Evolutionary conservation across 2,113 vertebrate genomes (phyloP), one percentile per base, ranked within the genome.

Genomic region (Kryptolebias marmoratus): DNA sequence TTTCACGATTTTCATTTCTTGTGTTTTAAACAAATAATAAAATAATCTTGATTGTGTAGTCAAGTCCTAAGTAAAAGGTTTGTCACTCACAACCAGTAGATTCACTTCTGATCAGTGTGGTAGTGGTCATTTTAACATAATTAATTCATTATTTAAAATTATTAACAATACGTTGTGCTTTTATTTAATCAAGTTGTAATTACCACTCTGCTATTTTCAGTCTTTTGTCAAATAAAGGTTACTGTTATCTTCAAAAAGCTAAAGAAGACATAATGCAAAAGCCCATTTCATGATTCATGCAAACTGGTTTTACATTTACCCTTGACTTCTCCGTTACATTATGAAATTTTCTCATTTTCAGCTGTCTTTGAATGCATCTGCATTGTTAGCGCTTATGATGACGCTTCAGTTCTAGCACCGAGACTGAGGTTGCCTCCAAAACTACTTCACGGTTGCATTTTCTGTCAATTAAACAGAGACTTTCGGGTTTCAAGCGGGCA

Each of bases 391-490:
- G 16, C 15, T 77, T 76, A 55, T 64, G 55, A 74, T n/a, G 16
- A n/a, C 16, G 18, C 49, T 7, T 42, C 39, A 42, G 5, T 42
- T 50, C 1, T 50, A n/a, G 5, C 2, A 44, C 64, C 75, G 68
- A 66, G 73, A 73, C 59, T 74, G 62, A 53, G 62, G 64, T 65
- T 64, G 61, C 68, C 59, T 64, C 39, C n/a, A 49, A 72, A 75
- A 84, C 66, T 30, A 57, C 49, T 62, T 70, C 28, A 31, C 47
- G 75, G 27, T 58, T 47, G 16, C 55, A 15, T 59, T 73, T 73
- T 77, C 78, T 74, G 61, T 69, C 72, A 84, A 84, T 85, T 68
- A 84, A 81, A 61, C 73, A 80, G 75, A 71, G 78, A 55, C 61
- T 81, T 72, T 42, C 58, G 39, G 56, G 39, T 89, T 85, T 85